Conservation (phyloP, 1,140 invertebrate species). For the Lamellibrachia luymesi region DNA sequence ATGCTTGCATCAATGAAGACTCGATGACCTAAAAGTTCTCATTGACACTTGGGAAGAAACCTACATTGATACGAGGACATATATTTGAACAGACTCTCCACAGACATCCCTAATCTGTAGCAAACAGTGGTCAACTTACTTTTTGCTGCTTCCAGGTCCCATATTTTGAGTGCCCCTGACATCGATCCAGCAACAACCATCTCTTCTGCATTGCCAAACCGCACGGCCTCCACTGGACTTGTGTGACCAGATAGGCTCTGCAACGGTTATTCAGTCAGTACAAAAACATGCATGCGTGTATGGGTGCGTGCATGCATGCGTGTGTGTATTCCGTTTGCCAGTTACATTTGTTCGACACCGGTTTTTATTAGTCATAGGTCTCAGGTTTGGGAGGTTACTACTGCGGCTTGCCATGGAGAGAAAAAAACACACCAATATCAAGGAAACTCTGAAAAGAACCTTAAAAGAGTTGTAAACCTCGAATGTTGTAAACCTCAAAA, state of each 20-base stretch:
- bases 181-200: slow-evolving; percentile 91
- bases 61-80: background rate
- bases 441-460: background rate
- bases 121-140: slow-evolving; percentile 42
- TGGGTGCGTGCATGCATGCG: background rate
- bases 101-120: background rate
- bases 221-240: slow-evolving; percentile 89
- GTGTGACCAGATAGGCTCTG: slow-evolving; percentile 88
- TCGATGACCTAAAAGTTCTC: background rate
- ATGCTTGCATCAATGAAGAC: no score
- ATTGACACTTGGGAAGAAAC: background rate
- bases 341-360: background rate
- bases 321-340: background rate
- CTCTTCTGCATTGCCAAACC: slow-evolving; percentile 91
- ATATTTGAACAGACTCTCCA: background rate
- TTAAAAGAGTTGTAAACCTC: background rate
- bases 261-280: slow-evolving; percentile 40
- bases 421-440: no score
- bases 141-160: slow-evolving; percentile 93
- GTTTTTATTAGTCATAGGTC: background rate
- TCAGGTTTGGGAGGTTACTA: no score
- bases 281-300: background rate
- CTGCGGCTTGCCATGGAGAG: no score
- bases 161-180: slow-evolving; percentile 90
- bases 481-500: background rate